Conservation (phyloP, 2,888 invertebrate species). For the Microctonus hyperodae region DNA sequence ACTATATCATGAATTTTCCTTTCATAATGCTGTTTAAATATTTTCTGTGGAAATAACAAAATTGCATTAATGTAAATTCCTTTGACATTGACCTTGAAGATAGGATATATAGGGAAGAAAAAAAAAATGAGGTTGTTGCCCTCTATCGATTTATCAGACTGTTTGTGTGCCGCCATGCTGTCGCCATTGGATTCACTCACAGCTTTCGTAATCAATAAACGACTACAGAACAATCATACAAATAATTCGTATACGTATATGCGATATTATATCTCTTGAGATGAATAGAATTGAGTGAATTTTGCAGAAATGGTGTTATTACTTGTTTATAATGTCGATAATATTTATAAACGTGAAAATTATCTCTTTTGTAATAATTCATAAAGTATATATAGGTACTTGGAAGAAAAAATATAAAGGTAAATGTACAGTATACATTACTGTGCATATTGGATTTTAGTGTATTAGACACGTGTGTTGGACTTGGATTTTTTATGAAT, state of each 20-base stretch:
- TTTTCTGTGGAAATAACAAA: background rate
- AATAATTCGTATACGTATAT: background rate
- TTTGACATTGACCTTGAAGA: conserved; percentile 5
- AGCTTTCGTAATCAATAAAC: conserved; percentile 25
- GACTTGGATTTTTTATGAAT: no score
- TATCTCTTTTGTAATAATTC: conserved; percentile 41
- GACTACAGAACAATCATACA: background rate
- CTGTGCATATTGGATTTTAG: no score
- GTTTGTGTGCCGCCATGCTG: conserved; percentile 23
- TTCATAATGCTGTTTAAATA: background rate
- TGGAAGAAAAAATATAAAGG: conserved; percentile 42
- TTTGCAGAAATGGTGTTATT: background rate
- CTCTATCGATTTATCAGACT: conserved; percentile 28
- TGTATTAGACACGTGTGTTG: no score
- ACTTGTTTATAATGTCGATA: background rate
- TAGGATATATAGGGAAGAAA: background rate
- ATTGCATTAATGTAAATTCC: background rate
- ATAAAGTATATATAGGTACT: conserved; percentile 33
- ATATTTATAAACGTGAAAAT: conserved; percentile 21
- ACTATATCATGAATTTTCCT: no score
- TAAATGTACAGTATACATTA: conserved; percentile 26
- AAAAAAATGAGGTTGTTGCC: conserved; percentile 28
- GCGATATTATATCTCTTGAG: background rate
- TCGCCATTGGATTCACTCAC: conserved; percentile 27
- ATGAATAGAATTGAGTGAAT: background rate